Percentiles rank a stretch among this genome's conserved stretches.
These are phyloP conservation scores for Synanthedon formicaeformis DNA, from an alignment of 2,888 invertebrate genomes.

Conservation along the genomic window DNA sequence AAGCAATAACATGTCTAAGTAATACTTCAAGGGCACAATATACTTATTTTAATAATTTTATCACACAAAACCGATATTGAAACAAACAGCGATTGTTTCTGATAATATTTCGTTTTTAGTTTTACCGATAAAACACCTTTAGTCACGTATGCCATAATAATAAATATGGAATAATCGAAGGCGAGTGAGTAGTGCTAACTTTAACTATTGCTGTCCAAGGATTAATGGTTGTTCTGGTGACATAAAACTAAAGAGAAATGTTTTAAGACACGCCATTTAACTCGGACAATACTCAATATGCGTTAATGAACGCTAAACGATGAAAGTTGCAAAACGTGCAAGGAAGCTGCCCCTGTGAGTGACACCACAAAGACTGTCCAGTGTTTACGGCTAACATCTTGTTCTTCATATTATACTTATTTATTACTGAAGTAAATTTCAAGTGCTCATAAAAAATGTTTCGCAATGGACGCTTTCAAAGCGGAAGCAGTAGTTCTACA, in stretches of 20 bases:
- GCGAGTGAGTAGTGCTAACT: constrained; percentile 1
- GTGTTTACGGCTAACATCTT: background rate
- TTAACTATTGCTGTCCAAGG: no score
- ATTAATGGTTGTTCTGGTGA: no score
- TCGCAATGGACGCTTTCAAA: constrained; percentile 32
- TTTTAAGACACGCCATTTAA: background rate
- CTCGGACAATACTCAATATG: constrained; percentile 6
- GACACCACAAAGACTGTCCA: background rate
- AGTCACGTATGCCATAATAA: constrained; percentile 55
- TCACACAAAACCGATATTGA: constrained; percentile 14
- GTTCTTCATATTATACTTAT: background rate
- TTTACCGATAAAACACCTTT: constrained; percentile 49
- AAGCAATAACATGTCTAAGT: background rate
- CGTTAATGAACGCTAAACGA: constrained; percentile 29
- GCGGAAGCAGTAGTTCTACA: constrained; percentile 44
- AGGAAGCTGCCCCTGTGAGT: background rate
- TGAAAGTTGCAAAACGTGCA: constrained; percentile 13
- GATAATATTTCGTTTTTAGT: constrained; percentile 52
- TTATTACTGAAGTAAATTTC: background rate
- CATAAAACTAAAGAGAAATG: background rate
- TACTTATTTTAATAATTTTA: background rate
- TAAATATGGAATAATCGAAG: no score
- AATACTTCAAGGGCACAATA: background rate
- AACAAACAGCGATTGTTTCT: constrained; percentile 38
- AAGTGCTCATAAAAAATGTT: constrained; percentile 16